Evolutionary conservation across 1,140 invertebrate genomes (phyloP).

Genomic region (Drosophila kikkawai): DNA sequence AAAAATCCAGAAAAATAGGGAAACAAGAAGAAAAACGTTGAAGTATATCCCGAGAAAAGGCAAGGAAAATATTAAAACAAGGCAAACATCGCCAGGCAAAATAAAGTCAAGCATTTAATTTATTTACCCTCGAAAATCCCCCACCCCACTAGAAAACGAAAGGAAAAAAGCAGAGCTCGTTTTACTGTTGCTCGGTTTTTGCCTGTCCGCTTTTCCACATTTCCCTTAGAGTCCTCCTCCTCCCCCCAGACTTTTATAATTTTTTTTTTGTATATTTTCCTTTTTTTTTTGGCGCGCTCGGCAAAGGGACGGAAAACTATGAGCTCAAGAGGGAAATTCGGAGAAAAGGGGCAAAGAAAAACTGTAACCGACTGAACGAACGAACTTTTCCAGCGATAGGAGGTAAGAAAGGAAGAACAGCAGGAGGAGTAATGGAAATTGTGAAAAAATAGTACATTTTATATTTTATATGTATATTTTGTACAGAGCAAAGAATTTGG

Average conservation of each 20-base stretch:
- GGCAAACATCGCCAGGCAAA: slow-evolving; percentile 71
- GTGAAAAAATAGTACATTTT: slow-evolving; percentile 70
- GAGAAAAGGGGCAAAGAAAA: slow-evolving; percentile 31
- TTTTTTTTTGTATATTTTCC: slow-evolving; percentile 32
- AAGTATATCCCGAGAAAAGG: slow-evolving; percentile 46
- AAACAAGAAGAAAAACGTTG: slow-evolving; percentile 10
- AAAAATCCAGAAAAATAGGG: background rate
- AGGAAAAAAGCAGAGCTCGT: slow-evolving; percentile 52
- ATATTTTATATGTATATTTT: slow-evolving; percentile 63
- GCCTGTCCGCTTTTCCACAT: slow-evolving; percentile 25
- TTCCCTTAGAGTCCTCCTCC: background rate
- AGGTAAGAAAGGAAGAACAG: slow-evolving; percentile 36
- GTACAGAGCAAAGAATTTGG: slow-evolving; percentile 55
- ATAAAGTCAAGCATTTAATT: slow-evolving; percentile 82
- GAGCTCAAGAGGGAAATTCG: slow-evolving; percentile 19
- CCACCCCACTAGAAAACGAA: slow-evolving; percentile 24
- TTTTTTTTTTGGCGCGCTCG: slow-evolving; percentile 62
- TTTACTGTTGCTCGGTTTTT: slow-evolving; percentile 77
- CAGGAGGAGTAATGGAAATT: slow-evolving; percentile 16
- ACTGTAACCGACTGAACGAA: slow-evolving; percentile 34
- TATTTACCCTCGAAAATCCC: slow-evolving; percentile 63
- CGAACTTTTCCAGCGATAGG: slow-evolving; percentile 20
- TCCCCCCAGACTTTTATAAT: background rate
- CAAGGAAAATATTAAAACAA: slow-evolving; percentile 78
- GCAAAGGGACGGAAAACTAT: slow-evolving; percentile 61